Conservation (phyloP, 2,113 vertebrate genomes). For the Microcebus griseorufus region DNA sequence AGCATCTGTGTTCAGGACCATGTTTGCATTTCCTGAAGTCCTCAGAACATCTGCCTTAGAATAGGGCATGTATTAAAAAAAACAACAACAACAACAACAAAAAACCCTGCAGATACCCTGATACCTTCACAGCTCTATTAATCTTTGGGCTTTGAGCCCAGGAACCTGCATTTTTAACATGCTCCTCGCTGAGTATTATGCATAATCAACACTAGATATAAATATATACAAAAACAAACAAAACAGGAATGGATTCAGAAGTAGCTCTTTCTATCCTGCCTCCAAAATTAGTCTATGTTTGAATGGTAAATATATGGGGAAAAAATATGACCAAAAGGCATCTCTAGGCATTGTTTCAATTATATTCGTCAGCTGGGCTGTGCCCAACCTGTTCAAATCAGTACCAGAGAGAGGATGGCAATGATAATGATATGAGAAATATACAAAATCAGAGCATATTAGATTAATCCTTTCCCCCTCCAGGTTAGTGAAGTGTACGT, state of each 20-base stretch:
- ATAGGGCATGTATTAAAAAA: not conserved
- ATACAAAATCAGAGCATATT: not conserved
- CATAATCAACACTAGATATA: not conserved
- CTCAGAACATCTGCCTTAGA: not conserved
- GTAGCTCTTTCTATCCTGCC: not conserved
- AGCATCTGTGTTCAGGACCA: not conserved
- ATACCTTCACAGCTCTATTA: not conserved
- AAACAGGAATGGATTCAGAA: not conserved
- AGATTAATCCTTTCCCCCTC: not conserved
- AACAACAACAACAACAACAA: too few species aligned
- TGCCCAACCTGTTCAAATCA: not conserved
- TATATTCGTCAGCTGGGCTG: not conserved
- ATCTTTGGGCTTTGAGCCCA: not conserved
- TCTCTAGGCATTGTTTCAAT: constrained; percentile 28
- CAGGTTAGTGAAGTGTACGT: not conserved
- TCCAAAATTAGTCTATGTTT: constrained; percentile 14
- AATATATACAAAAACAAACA: not conserved
- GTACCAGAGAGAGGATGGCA: not conserved
- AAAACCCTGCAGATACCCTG: not conserved
- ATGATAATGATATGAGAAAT: not conserved
- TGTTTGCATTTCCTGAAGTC: not conserved
- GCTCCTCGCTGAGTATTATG: not conserved
- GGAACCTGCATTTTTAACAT: not conserved
- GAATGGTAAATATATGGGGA: not conserved
- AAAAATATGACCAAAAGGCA: constrained; percentile 22